These are phyloP conservation scores for Lagenorhynchus albirostris DNA, from an alignment of 2,113 vertebrate species.

Conservation along the genomic window DNA sequence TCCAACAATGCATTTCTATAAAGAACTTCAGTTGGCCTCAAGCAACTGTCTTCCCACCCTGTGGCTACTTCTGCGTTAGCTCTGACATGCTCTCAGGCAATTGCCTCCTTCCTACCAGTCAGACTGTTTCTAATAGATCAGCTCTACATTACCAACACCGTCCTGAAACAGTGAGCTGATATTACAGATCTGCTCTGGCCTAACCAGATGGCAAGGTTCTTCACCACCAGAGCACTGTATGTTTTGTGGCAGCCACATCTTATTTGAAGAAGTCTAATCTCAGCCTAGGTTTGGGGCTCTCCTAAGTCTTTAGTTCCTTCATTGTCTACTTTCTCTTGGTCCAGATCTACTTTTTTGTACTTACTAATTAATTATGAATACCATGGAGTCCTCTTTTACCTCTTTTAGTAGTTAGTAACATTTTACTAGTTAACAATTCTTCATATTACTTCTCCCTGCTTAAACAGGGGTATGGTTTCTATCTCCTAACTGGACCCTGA, in stretches of 20 bases:
- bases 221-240: not conserved
- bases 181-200: not conserved
- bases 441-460: not conserved
- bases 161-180: not conserved
- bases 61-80: not conserved
- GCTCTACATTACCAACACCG: not conserved
- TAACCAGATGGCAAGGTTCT: not conserved
- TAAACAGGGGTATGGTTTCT: not conserved
- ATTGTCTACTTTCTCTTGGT: not conserved
- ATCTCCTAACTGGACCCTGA: not conserved
- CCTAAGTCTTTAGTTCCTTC: not conserved
- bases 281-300: too few relatives aligned
- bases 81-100: not conserved
- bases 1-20: not conserved
- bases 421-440: not conserved
- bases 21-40: not conserved
- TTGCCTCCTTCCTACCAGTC: not conserved
- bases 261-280: not conserved
- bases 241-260: not conserved
- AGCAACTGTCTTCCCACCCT: too few relatives aligned
- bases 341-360: not conserved
- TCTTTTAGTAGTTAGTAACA: not conserved
- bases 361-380: not conserved
- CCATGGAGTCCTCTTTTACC: not conserved
- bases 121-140: not conserved